These are phyloP conservation scores for Galeopsomyia nigrocyanea DNA, from an alignment of 2,888 invertebrate genomes.

Conservation along the genomic window DNA sequence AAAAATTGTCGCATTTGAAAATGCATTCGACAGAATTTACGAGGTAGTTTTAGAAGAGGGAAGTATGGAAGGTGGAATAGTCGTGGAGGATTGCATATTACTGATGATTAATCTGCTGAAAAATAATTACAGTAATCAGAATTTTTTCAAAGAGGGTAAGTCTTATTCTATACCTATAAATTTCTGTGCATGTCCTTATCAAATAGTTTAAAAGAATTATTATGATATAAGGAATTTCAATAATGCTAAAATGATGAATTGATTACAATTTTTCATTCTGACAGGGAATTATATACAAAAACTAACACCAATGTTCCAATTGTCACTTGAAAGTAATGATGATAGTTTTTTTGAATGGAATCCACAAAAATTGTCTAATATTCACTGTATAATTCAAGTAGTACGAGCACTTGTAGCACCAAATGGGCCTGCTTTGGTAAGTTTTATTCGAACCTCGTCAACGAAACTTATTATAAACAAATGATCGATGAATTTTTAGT, in stretches of 20 bases:
- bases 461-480: not conserved
- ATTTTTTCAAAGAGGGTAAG: slow-evolving; percentile 94
- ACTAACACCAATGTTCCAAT: slow-evolving; percentile 88
- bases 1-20: slow-evolving; percentile 99
- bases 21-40: slow-evolving; percentile 95
- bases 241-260: not conserved
- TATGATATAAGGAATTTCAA: too few species aligned
- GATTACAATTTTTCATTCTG: slow-evolving; percentile 1
- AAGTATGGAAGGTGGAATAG: slow-evolving; percentile 94
- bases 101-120: slow-evolving; percentile 93
- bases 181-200: not conserved
- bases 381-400: slow-evolving; percentile 92
- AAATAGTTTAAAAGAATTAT: slow-evolving; percentile 32
- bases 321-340: slow-evolving; percentile 76
- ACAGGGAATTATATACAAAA: slow-evolving; percentile 90
- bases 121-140: slow-evolving; percentile 97
- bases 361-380: slow-evolving; percentile 94
- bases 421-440: slow-evolving; percentile 88
- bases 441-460: slow-evolving; percentile 60
- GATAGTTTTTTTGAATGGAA: slow-evolving; percentile 84
- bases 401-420: slow-evolving; percentile 94
- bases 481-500: slow-evolving; percentile 53
- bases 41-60: slow-evolving; percentile 95
- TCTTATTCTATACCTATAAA: not conserved
- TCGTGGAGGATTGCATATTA: slow-evolving; percentile 97